A percentile compares a stretch with the other conserved stretches of the same genome.
phyloP scores from a whole-genome alignment of 2,113 vertebrate genomes.

The Notothenia rossii region DNA sequence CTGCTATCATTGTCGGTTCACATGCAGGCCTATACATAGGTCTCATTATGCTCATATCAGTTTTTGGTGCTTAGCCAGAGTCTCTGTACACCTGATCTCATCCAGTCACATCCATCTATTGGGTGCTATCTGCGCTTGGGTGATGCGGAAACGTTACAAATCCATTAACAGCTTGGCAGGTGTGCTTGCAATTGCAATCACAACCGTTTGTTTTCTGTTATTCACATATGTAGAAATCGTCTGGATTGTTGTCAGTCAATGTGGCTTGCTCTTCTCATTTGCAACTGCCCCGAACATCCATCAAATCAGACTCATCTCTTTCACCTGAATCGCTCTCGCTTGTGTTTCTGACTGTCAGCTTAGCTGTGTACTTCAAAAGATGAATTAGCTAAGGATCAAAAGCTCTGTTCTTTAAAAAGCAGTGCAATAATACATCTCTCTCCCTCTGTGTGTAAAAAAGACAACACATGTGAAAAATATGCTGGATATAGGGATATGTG shows the following conservation, averaged over 20 bases:
- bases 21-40: background rate
- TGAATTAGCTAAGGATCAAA: conserved; percentile 49
- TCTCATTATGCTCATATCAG: background rate
- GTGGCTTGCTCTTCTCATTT: conserved; percentile 27
- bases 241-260: conserved; percentile 23
- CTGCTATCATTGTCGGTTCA: conserved; percentile 5
- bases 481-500: conserved; percentile 9
- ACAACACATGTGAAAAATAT: conserved; percentile 16
- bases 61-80: conserved; percentile 2
- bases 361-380: conserved; percentile 40
- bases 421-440: conserved; percentile 27
- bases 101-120: conserved; percentile 43
- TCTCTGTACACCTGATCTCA: conserved; percentile 22
- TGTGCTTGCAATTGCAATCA: conserved; percentile 49
- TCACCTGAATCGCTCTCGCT: conserved; percentile 11
- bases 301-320: conserved; percentile 29
- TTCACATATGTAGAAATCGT: conserved; percentile 38
- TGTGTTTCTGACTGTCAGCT: conserved; percentile 37
- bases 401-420: conserved; percentile 30
- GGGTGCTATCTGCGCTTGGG: conserved; percentile 4
- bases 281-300: conserved; percentile 25
- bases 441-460: conserved; percentile 9
- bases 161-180: conserved; percentile 60
- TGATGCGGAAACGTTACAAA: conserved; percentile 46
- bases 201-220: conserved; percentile 42